Evolutionary conservation across 2,797 vertebrate genomes (phyloP).

Genomic region (Bovichtus diacanthus): DNA sequence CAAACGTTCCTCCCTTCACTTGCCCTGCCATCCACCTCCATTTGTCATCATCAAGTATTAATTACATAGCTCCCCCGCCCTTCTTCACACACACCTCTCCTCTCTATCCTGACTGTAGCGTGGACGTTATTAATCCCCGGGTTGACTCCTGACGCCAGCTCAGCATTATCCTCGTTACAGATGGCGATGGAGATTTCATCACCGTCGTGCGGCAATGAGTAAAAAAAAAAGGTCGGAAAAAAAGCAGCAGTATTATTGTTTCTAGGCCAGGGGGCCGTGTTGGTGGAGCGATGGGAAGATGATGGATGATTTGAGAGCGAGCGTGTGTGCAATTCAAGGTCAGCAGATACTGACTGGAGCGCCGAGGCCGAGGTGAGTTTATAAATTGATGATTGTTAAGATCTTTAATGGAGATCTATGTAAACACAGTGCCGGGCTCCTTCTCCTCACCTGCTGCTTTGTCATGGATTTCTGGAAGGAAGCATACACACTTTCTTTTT

Average conservation of each 20-base stretch:
- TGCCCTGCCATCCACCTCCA: conserved; percentile 67
- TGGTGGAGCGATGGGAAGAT: conserved; percentile 64
- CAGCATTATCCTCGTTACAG: conserved; percentile 72
- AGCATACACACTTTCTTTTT: not conserved
- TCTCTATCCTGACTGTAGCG: conserved; percentile 36
- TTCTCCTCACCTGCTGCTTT: conserved; percentile 32
- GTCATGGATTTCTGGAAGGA: conserved; percentile 30
- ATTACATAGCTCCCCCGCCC: conserved; percentile 71
- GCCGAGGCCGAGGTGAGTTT: conserved; percentile 25
- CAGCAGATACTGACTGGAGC: conserved; percentile 46
- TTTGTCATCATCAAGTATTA: conserved; percentile 84
- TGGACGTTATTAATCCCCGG: conserved; percentile 75
- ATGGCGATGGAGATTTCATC: conserved; percentile 66
- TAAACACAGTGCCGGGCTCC: conserved; percentile 29
- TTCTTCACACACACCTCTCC: conserved; percentile 50
- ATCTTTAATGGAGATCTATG: conserved; percentile 53
- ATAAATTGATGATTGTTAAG: conserved; percentile 47
- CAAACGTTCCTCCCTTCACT: conserved; percentile 64
- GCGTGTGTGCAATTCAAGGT: conserved; percentile 59
- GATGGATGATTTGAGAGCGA: conserved; percentile 61
- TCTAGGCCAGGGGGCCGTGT: conserved; percentile 41
- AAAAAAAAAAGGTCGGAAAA: conserved; percentile 42
- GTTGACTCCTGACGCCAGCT: conserved; percentile 64
- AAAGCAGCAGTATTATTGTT: conserved; percentile 65
- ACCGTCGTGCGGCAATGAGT: conserved; percentile 35